A percentile compares a stretch with the other conserved stretches of the same genome.
These are phyloP conservation scores for Forbesichthys agassizii DNA, from an alignment of 2,113 vertebrate genomes.

Conservation along the genomic window DNA sequence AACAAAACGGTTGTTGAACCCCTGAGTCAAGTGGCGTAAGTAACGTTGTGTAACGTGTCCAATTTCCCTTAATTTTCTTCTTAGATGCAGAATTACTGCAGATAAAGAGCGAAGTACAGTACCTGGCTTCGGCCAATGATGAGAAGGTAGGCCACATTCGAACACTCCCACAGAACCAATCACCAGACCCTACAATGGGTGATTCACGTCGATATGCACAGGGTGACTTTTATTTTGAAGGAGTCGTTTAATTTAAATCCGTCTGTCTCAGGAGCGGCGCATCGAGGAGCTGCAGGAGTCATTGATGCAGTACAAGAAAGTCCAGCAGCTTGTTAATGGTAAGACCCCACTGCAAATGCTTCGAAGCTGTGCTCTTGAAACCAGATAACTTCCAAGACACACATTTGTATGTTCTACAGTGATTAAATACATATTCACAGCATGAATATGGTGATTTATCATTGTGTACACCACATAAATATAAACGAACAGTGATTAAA, in stretches of 20 bases:
- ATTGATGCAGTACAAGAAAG: constrained; percentile 83
- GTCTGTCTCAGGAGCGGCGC: constrained; percentile 81
- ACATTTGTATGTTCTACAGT: no score
- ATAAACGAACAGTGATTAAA: no score
- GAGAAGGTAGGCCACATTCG: constrained; percentile 66
- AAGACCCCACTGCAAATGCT: neutral
- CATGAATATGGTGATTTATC: no score
- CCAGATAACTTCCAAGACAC: no score
- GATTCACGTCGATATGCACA: neutral
- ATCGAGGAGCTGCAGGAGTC: constrained; percentile 92
- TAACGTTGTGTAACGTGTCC: no score
- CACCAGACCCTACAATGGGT: neutral
- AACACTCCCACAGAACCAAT: neutral
- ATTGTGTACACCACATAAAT: no score
- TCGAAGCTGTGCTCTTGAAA: no score
- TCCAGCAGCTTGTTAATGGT: constrained; percentile 82
- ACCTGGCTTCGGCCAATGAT: constrained; percentile 61
- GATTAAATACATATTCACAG: no score
- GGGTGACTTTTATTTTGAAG: neutral
- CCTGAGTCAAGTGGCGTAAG: neutral
- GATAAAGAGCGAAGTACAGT: constrained; percentile 68
- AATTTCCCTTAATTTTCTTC: neutral
- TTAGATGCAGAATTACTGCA: constrained; percentile 83
- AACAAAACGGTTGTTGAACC: neutral
- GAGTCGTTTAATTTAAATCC: neutral